A percentile compares a stretch with the other conserved stretches of the same genome.
These are phyloP conservation scores for Parasteatoda lunata DNA, from an alignment of 2,888 invertebrate species.

Conservation along the genomic window DNA sequence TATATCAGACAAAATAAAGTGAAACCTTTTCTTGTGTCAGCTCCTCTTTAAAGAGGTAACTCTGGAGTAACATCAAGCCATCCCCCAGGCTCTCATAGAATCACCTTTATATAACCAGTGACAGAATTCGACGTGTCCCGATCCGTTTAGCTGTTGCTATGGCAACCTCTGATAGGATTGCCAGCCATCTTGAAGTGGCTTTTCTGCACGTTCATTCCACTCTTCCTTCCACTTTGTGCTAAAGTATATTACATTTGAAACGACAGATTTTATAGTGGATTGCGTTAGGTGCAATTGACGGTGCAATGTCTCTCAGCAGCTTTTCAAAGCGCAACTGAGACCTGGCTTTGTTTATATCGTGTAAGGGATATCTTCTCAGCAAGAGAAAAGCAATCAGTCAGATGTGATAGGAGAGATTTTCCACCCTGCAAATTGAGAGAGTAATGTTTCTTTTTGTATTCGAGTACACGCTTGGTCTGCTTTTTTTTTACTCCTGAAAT, in stretches of 20 bases:
- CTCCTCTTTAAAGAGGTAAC: background rate
- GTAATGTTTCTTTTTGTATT: no score
- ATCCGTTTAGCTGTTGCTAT: constrained; percentile 59
- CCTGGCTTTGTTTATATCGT: background rate
- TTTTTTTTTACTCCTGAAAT: no score
- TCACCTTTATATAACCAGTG: constrained; percentile 53
- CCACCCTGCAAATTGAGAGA: background rate
- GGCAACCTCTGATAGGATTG: constrained; percentile 59
- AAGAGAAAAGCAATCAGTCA: background rate
- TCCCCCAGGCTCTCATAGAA: background rate
- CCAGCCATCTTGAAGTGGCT: constrained; percentile 49
- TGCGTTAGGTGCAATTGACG: constrained; percentile 5
- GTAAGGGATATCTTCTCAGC: background rate
- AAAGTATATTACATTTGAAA: constrained; percentile 61
- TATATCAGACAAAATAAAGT: background rate
- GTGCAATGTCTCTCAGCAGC: background rate
- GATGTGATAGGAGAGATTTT: background rate
- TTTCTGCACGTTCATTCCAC: constrained; percentile 26
- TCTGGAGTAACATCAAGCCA: background rate
- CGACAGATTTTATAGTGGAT: constrained; percentile 60
- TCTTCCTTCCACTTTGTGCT: constrained; percentile 38
- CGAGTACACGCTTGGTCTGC: no score
- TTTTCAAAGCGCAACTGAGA: background rate
- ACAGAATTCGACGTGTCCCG: constrained; percentile 53
- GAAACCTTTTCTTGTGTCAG: constrained; percentile 2